Evolutionary conservation across 1,140 invertebrate species (phyloP), one percentile per base, ranked within the genome.

Genomic region (Bombus huntii): DNA sequence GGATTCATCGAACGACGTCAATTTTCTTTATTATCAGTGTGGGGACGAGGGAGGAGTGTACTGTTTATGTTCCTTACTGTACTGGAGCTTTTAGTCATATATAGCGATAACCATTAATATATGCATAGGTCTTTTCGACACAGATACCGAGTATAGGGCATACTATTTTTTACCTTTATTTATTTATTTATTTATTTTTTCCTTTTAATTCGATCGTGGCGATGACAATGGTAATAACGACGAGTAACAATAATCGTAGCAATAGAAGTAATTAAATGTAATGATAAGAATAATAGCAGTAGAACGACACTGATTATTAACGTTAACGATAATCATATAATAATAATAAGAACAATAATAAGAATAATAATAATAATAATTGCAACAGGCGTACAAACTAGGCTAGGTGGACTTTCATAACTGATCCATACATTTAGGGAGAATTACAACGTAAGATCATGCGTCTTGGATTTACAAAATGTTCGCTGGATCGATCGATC

Each of bases 51-150:
- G 59, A 68, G 82, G 71, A 76, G 78, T 28, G 65, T 47, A 75
- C 78, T 72, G 15, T 28, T 31, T 15, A 22, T 68, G 44, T 68
- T 42, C 34, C 70, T 88, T 89, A 85, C 73, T 81, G 70, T 71
- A 89, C 18, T 81, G 87, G 75, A 83, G 79, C 28, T 53, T 89
- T 88, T 81, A 89, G 66, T 62, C 68, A 62, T 79, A 86, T 72
- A 88, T 73, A 89, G 68, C 80, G 59, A 89, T 88, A 53, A 74
- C 62, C 62, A 66, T 88, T 88, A 88, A 82, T 89, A 85, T 82
- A 88, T 84, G 84, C n/a, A 68, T 85, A 87, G 68, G 76, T 87
- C 75, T 86, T 72, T 82, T 79, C 87, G 84, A 89, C 81, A 89
- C 57, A 83, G 79, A 89, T 88, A 86, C 71, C 74, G 78, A 86